A percentile compares a stretch with the other conserved stretches of the same genome.
These are phyloP conservation scores for Percopsis omiscomaycus DNA, from an alignment of 2,797 vertebrate genomes.

Conservation along the genomic window DNA sequence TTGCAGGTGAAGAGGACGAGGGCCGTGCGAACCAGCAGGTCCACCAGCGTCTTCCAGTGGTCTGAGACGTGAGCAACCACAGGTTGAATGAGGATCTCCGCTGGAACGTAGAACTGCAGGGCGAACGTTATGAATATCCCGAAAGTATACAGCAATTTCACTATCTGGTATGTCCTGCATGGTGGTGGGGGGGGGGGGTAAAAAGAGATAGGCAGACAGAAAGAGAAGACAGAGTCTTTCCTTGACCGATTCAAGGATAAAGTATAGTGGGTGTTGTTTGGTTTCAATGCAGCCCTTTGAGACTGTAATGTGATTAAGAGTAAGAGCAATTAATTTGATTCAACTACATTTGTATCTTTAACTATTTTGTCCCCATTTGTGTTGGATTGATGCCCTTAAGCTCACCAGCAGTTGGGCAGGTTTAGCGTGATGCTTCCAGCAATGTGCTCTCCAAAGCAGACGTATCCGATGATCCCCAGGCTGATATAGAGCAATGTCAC, in stretches of 20 bases:
- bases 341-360: too few species aligned
- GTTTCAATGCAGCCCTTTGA: too few species aligned
- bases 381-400: background rate
- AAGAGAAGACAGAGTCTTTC: background rate
- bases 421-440: slow-evolving; percentile 92
- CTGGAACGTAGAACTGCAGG: slow-evolving; percentile 95
- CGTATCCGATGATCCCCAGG: slow-evolving; percentile 87
- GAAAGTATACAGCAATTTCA: slow-evolving; percentile 92
- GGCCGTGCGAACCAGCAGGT: slow-evolving; percentile 80
- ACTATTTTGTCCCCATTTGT: background rate
- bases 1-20: slow-evolving; percentile 91
- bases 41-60: slow-evolving; percentile 73
- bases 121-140: slow-evolving; percentile 96
- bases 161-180: slow-evolving; percentile 90
- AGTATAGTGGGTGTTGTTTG: too few species aligned
- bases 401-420: slow-evolving; percentile 95
- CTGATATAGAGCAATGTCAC: slow-evolving; percentile 89
- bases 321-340: too few species aligned
- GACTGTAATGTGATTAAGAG: too few species aligned
- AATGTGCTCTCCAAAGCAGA: slow-evolving; percentile 85
- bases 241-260: too few species aligned
- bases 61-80: slow-evolving; percentile 72
- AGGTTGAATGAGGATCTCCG: slow-evolving; percentile 88
- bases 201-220: background rate
- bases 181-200: background rate